Percentiles rank a stretch among this genome's conserved stretches.
Conservation (phyloP, 2,113 vertebrate species). For the Opisthocomus hoazin region DNA sequence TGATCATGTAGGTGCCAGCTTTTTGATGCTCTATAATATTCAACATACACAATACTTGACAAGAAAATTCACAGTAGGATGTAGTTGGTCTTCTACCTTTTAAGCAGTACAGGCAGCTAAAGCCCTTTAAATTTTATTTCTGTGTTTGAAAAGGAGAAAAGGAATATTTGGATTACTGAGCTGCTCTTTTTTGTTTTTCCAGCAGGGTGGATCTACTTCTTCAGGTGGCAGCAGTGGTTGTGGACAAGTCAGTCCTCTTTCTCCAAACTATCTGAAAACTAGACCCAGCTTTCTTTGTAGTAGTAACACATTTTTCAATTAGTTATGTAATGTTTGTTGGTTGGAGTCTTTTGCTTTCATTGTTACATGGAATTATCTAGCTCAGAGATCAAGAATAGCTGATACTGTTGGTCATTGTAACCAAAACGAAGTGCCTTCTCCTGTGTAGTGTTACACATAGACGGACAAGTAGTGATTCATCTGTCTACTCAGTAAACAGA, state of each 20-base stretch:
- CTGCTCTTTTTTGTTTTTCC: not conserved
- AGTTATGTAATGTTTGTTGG: not conserved
- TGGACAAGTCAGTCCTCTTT: conserved; percentile 29
- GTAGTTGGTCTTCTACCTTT: not conserved
- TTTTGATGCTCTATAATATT: not conserved
- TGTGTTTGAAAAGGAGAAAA: not conserved
- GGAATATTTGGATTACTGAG: not conserved
- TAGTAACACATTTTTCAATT: not conserved
- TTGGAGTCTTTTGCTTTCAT: not conserved
- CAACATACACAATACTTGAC: not conserved
- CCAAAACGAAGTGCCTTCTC: not conserved
- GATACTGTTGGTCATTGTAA: not conserved
- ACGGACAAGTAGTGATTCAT: not conserved
- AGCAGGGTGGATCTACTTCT: not conserved
- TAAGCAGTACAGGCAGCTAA: not conserved
- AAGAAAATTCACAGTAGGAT: not conserved
- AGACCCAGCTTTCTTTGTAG: not conserved
- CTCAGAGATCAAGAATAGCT: not conserved
- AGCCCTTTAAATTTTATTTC: not conserved
- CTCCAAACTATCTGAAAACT: not conserved
- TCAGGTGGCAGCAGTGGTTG: conserved; percentile 9
- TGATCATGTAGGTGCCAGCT: not conserved
- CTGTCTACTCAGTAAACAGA: not conserved
- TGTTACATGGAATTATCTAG: not conserved
- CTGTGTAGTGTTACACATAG: not conserved